Evolutionary conservation across 2,113 vertebrate genomes (phyloP).

Genomic region (Atrichornis clamosus): DNA sequence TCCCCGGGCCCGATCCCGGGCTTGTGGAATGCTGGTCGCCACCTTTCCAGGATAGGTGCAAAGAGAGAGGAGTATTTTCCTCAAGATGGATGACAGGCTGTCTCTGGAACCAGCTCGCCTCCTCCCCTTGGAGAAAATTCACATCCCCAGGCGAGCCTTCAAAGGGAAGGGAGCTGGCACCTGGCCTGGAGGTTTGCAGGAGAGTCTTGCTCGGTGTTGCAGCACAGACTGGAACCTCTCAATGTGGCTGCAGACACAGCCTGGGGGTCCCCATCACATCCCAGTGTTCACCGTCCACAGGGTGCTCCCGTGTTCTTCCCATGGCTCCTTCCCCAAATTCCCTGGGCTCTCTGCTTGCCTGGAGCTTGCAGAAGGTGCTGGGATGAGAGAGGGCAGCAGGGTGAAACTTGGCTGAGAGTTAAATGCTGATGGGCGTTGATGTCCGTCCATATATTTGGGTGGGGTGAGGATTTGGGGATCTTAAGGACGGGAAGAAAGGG

Average conservation of each 20-base stretch:
- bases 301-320: rapidly evolving
- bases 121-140: constrained; percentile 20
- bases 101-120: background rate
- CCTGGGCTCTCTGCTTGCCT: background rate
- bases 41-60: background rate
- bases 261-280: background rate
- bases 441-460: background rate
- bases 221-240: rapidly evolving
- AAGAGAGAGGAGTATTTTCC: background rate
- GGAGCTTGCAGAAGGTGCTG: background rate
- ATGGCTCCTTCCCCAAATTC: background rate
- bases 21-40: background rate
- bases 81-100: constrained; percentile 54
- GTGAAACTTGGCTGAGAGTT: rapidly evolving
- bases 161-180: background rate
- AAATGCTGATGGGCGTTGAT: background rate
- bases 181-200: constrained; percentile 10
- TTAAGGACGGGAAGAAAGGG: background rate
- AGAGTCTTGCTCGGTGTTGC: background rate
- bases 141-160: background rate
- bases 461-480: background rate
- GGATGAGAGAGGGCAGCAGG: background rate
- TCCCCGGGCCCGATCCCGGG: background rate
- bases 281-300: rapidly evolving
- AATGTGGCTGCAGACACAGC: background rate